Conservation (phyloP, 2,113 vertebrate species). For the Paralichthys olivaceus region DNA sequence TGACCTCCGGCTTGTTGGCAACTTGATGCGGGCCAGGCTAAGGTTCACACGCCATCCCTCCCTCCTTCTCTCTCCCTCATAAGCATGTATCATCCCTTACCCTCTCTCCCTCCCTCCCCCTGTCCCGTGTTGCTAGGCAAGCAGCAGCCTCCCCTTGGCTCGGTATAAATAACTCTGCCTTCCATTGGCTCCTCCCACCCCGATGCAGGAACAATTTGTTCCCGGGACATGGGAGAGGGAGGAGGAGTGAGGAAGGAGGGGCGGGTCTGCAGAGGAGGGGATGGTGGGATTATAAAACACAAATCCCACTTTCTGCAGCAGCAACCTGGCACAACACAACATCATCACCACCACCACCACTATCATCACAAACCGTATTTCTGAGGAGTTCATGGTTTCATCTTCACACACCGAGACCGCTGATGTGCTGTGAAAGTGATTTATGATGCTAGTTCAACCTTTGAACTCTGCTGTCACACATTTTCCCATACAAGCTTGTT, state of each 20-base stretch:
- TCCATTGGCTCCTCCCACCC: slow-evolving; percentile 82
- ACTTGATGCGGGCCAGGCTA: slow-evolving; percentile 45
- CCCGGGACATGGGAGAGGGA: slow-evolving; percentile 40
- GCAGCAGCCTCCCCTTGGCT: slow-evolving; percentile 85
- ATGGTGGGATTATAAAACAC: slow-evolving; percentile 63
- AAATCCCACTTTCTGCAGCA: slow-evolving; percentile 23
- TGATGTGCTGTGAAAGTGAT: background rate
- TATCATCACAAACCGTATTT: background rate
- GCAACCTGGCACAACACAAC: slow-evolving; percentile 1
- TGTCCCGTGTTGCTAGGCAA: slow-evolving; percentile 91
- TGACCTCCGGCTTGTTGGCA: slow-evolving; percentile 31
- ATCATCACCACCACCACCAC: background rate
- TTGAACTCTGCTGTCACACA: background rate
- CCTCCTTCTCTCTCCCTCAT: background rate
- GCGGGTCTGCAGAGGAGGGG: slow-evolving; percentile 43
- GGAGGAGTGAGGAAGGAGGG: slow-evolving; percentile 41
- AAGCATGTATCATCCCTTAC: slow-evolving; percentile 13
- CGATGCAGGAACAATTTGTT: slow-evolving; percentile 84
- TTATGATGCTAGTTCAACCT: background rate
- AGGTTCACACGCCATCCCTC: slow-evolving; percentile 61
- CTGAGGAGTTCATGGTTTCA: background rate
- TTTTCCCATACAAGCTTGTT: background rate
- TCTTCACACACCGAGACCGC: too few relatives aligned
- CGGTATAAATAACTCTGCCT: slow-evolving; percentile 89
- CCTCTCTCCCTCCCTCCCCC: slow-evolving; percentile 1